Percentiles rank a stretch among this genome's conserved stretches.
phyloP scores from a whole-genome alignment of 2,113 vertebrate species.

The Calonectris borealis region DNA sequence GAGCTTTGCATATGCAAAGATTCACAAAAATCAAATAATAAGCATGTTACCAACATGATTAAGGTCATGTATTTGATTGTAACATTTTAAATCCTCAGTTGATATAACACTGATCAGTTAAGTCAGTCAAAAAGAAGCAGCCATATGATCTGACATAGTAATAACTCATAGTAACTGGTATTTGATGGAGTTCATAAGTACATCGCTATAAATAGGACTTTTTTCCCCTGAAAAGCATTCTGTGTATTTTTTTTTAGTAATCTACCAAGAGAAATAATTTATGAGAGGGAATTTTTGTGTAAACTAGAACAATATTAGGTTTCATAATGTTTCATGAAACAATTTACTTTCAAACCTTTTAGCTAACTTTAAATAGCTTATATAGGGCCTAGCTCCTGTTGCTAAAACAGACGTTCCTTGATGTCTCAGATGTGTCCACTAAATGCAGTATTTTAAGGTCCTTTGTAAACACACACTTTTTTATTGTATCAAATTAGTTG shows the following conservation, averaged over 20 bases:
- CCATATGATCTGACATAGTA: background rate
- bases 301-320: background rate
- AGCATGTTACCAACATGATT: background rate
- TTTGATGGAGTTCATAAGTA: background rate
- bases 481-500: background rate
- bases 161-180: background rate
- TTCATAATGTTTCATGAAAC: background rate
- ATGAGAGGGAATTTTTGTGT: background rate
- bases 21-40: background rate
- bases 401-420: constrained; percentile 7
- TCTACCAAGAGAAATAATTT: background rate
- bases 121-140: background rate
- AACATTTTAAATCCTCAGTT: background rate
- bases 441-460: constrained; percentile 12
- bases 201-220: constrained; percentile 13
- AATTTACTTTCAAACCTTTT: constrained; percentile 42
- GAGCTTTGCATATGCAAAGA: background rate
- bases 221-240: background rate
- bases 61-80: background rate
- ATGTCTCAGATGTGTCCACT: background rate
- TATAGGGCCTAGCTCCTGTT: background rate
- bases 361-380: constrained; percentile 12
- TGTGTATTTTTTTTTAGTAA: background rate
- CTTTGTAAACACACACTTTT: background rate
- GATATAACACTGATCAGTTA: background rate